Evolutionary conservation across 2,888 invertebrate species (phyloP).

Genomic region (Aethes cnicana): DNA sequence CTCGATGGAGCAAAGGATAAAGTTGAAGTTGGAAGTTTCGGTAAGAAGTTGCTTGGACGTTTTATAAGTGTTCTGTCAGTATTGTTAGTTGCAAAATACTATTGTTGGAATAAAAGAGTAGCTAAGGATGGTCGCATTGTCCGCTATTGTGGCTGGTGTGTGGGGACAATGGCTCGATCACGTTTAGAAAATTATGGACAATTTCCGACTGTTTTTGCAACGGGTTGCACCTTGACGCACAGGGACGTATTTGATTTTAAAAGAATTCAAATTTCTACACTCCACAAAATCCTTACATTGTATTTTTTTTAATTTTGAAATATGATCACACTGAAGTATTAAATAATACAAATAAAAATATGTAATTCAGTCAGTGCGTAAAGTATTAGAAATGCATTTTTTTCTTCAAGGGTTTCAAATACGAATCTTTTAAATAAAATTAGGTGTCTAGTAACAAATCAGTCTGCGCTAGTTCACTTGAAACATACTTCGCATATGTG

Average conservation of each 20-base stretch:
- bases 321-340: too few species aligned
- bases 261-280: not conserved
- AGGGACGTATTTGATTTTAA: constrained; percentile 48
- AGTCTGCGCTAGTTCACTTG: too few species aligned
- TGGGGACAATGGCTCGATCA: constrained; percentile 70
- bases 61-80: constrained; percentile 35
- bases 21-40: constrained; percentile 25
- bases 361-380: too few species aligned
- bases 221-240: constrained; percentile 77
- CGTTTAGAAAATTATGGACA: constrained; percentile 79
- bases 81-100: constrained; percentile 74
- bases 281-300: too few species aligned
- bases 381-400: too few species aligned
- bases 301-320: too few species aligned
- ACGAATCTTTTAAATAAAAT: too few species aligned
- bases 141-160: constrained; percentile 78
- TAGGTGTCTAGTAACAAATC: too few species aligned
- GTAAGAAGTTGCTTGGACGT: constrained; percentile 31
- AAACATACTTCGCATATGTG: too few species aligned
- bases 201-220: constrained; percentile 77
- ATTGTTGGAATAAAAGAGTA: constrained; percentile 76
- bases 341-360: too few species aligned
- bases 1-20: not conserved
- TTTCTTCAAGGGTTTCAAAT: too few species aligned
- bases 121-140: constrained; percentile 78